Evolutionary conservation across 2,113 vertebrate genomes (phyloP), one percentile per base, ranked within the genome.

Genomic region (Gavia stellata): DNA sequence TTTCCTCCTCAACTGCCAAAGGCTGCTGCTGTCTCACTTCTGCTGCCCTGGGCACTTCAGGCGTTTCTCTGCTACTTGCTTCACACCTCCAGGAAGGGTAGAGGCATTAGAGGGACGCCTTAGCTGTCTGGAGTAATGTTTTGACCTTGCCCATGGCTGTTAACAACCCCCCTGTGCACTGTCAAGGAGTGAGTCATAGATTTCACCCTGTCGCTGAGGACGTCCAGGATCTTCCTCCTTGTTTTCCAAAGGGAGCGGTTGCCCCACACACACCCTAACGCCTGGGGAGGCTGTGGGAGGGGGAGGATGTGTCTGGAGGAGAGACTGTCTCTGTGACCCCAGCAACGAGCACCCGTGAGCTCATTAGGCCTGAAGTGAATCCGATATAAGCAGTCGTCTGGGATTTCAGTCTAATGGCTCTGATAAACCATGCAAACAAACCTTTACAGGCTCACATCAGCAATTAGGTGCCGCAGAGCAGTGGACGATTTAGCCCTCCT

Each of bases 301-400:
- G 11, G 63, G 53, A 45, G 66, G 29, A 70, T 34, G 52, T 74
- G 88, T 94, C 92, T 85, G 88, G 17, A 87, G 88, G 26, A 62
- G 61, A 79, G 17, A 1, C 52, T n/a, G 65, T 42, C 20, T 17
- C 91, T 9, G 61, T 93, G 74, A 75, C 71, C 81, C 77, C 1
- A 3, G 72, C 67, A 58, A 9, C 0, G 5, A 49, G 66, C 4
- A 13, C 71, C 83, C 8, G 0, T 78, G 94, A 97, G 94, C 92
- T 95, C 88, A 75, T 31, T 47, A 52, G 88, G 79, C 74, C 90
- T 94, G 96, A 53, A 89, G 50, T 62, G 87, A 95, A 93, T 96
- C 81, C 11, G 19, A 31, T 73, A 92, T 71, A n/a, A 96, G 95
- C 86, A 52, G 84, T 11, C 0, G 52, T 71, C 95, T 95, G 95